phyloP scores from a whole-genome alignment of 2,797 vertebrate species.

The Chromobotia macracanthus region DNA sequence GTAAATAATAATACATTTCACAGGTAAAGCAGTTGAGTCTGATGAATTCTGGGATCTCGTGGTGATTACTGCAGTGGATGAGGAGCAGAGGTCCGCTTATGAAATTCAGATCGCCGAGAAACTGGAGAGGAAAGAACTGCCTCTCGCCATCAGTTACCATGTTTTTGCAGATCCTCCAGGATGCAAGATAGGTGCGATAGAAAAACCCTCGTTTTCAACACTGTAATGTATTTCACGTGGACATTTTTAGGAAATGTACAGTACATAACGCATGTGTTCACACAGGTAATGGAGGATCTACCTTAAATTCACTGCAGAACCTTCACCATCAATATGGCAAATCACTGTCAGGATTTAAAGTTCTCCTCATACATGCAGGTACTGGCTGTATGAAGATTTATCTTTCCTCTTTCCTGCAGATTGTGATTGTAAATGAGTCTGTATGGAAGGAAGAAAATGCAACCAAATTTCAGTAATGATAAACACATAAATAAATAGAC shows the following conservation, averaged over 20 bases:
- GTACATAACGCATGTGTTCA: neutral
- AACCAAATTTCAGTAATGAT: no score
- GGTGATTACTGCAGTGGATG: slow-evolving; percentile 84
- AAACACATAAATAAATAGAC: no score
- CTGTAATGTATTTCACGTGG: neutral
- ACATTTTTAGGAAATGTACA: neutral
- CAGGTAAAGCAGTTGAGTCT: slow-evolving; percentile 73
- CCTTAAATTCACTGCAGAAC: slow-evolving; percentile 80
- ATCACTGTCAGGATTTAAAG: slow-evolving; percentile 75
- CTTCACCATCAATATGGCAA: slow-evolving; percentile 82
- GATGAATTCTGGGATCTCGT: slow-evolving; percentile 89
- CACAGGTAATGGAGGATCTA: slow-evolving; percentile 95
- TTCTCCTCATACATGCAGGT: slow-evolving; percentile 95
- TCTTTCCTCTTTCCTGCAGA: neutral
- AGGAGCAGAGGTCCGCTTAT: slow-evolving; percentile 81
- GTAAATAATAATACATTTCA: neutral
- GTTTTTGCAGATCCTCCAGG: slow-evolving; percentile 87
- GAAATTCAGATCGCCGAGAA: slow-evolving; percentile 84
- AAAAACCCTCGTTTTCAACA: neutral
- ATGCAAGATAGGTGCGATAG: slow-evolving; percentile 83
- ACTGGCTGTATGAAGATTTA: slow-evolving; percentile 34
- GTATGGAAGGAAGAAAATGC: neutral
- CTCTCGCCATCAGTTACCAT: slow-evolving; percentile 80
- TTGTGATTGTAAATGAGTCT: neutral
- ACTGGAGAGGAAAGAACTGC: slow-evolving; percentile 79